These are phyloP conservation scores for Anoplolepis gracilipes DNA, from an alignment of 1,140 invertebrate species.

Conservation along the genomic window DNA sequence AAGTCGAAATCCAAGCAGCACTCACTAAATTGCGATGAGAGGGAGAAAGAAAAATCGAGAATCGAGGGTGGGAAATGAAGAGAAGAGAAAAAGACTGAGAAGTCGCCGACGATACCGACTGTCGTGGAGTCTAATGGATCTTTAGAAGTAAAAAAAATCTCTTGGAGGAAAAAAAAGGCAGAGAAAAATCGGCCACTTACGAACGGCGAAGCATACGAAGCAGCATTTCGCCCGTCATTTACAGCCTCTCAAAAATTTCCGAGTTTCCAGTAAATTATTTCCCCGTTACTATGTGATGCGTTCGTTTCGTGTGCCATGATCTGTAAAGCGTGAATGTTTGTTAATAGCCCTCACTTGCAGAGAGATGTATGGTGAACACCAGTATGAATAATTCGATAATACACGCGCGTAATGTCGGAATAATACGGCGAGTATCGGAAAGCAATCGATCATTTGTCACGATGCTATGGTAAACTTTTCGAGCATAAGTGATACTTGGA, in stretches of 20 bases:
- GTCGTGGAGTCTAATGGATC: constrained; percentile 59
- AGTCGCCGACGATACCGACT: constrained; percentile 32
- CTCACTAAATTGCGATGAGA: constrained; percentile 2
- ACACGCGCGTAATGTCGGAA: constrained; percentile 57
- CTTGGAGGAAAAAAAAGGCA: neutral
- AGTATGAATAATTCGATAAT: constrained; percentile 61
- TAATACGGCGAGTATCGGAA: constrained; percentile 53
- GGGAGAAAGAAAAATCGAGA: neutral
- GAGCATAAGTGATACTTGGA: constrained; percentile 24
- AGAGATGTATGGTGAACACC: constrained; percentile 29
- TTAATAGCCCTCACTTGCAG: constrained; percentile 55
- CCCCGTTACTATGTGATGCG: constrained; percentile 9
- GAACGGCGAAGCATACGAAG: constrained; percentile 17
- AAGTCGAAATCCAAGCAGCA: constrained; percentile 49
- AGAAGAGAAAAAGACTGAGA: neutral
- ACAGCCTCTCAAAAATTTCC: constrained; percentile 59
- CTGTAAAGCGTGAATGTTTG: constrained; percentile 62
- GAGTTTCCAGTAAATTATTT: constrained; percentile 52
- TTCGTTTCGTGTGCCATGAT: constrained; percentile 45
- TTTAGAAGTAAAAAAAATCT: constrained; percentile 35
- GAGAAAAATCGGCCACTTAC: constrained; percentile 38
- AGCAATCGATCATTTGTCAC: constrained; percentile 57
- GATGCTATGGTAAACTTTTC: constrained; percentile 33
- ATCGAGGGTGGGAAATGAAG: neutral
- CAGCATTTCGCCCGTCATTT: constrained; percentile 47